Base-by-base conservation (phyloP, 2,113 vertebrate species). In the Pseudorectes ferrugineus region DNA sequence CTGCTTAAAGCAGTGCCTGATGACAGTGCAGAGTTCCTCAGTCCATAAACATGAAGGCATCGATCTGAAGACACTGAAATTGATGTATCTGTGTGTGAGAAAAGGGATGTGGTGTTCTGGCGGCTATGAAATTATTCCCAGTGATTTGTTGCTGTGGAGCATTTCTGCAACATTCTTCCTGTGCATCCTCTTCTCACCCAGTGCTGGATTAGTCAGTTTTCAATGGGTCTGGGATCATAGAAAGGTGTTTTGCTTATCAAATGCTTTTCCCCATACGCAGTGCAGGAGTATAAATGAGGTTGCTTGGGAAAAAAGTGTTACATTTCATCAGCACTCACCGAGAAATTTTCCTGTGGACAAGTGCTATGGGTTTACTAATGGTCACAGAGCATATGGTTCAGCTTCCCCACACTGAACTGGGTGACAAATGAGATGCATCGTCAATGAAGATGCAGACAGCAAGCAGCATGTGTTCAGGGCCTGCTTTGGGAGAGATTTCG, bases 401-500 rank as follows among this genome's bases (percentile, higher is more conserved):
- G 49, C 33, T 88, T 93, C 54, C 85, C 22, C n/a, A 63, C 51
- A 14, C 2, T 57, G 33, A 85, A 9, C 66, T 36, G 45, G 11
- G 14, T 0, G 1, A 85, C 63, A 89, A 68, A 73, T 6, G 17
- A 57, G 77, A 35, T 0, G 0, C 9, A 5, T 42, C 0, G 0
- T 42, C 77, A 54, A 6, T 85, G 81, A 89, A 95, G 87, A 91
- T 51, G 54, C 42, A 81, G 57, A 78, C 35, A 67, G 42, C 24
- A 66, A 85, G 35, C 66, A 58, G 45, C 4, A 2, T 25, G n/a
- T 65, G 10, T 52, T 85, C 61, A 72, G 54, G 42, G 11, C 26
- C 54, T 82, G 13, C 66, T 70, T 70, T 54, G 38, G 54, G 54
- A 81, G 35, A 54, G 4, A 22, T 29, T 63, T 42, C 0, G 2